Conservation (phyloP, 2,113 vertebrate genomes). For the Proterorhinus semilunaris region DNA sequence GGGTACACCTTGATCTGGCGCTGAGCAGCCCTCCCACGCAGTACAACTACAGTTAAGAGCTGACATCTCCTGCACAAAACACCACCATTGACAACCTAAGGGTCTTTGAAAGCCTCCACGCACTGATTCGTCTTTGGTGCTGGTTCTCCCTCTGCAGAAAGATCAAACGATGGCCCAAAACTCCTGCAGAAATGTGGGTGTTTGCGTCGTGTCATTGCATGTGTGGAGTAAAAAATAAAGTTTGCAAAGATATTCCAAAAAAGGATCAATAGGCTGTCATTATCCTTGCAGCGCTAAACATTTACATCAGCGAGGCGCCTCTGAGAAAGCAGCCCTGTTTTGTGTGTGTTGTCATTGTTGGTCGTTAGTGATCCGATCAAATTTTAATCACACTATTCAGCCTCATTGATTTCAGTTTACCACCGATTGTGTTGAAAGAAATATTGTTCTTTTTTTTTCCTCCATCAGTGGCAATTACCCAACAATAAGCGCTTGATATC, state of each 20-base stretch:
- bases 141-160: constrained; percentile 39
- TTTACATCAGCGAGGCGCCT: constrained; percentile 47
- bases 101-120: constrained; percentile 56
- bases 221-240: constrained; percentile 39
- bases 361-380: constrained; percentile 60
- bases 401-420: constrained; percentile 73
- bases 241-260: constrained; percentile 28
- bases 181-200: constrained; percentile 17
- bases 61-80: constrained; percentile 43
- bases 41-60: constrained; percentile 40
- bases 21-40: constrained; percentile 50
- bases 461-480: constrained; percentile 61
- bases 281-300: constrained; percentile 39
- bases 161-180: constrained; percentile 47
- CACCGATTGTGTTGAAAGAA: constrained; percentile 61
- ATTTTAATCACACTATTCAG: constrained; percentile 66
- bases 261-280: constrained; percentile 51
- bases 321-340: constrained; percentile 26
- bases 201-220: constrained; percentile 6
- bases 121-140: constrained; percentile 35
- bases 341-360: constrained; percentile 63
- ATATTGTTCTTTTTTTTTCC: constrained; percentile 53
- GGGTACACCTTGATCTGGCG: constrained; percentile 52
- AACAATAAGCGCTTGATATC: constrained; percentile 48
- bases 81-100: constrained; percentile 43